Evolutionary conservation across 2,797 vertebrate species (phyloP), one percentile per base, ranked within the genome.

Genomic region (Sylvilagus floridanus): DNA sequence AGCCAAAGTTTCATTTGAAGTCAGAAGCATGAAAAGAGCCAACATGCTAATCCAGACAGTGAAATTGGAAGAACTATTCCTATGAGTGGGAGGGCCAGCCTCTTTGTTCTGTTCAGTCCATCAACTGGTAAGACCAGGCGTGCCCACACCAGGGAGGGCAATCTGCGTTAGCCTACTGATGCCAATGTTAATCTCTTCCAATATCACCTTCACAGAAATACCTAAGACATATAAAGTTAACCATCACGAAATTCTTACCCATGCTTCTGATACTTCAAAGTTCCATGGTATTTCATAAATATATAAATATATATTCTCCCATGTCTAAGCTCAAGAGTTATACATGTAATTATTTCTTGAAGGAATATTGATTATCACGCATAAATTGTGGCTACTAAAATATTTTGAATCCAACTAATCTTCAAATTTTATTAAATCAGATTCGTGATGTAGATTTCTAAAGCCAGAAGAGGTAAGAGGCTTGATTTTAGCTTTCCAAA

Each of bases 401-500:
- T 95, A 88, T 83, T 92, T 92, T 72, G 47, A 90, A 91, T 52
- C 5, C 35, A 68, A 4, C 30, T 84, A 65, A 65, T 92, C 42
- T 95, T 32, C 35, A 92, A 60, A 88, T 30, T 86, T 37, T 91
- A 54, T 95, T 95, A 83, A 94, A 60, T 94, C 76, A 69, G 19
- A 75, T 77, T 75, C 22, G 52, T 62, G 21, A 81, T 72, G 63
- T 79, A 92, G 69, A 92, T 86, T 89, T 91, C 50, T 73, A 42
- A 77, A 35, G 32, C 93, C 89, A 95, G 89, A 95, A 91, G 85
- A 91, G 32, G 57, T 83, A 92, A 90, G 79, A 89, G 4, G 10
- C 22, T 95, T 90, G 75, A 72, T 84, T 94, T 88, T 93, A 95
- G 93, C 65, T 96, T 97, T 95, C 84, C 71, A 83, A 95, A 85